phyloP scores from a whole-genome alignment of 2,113 vertebrate species.

The sheep (Ovis aries) region DNA sequence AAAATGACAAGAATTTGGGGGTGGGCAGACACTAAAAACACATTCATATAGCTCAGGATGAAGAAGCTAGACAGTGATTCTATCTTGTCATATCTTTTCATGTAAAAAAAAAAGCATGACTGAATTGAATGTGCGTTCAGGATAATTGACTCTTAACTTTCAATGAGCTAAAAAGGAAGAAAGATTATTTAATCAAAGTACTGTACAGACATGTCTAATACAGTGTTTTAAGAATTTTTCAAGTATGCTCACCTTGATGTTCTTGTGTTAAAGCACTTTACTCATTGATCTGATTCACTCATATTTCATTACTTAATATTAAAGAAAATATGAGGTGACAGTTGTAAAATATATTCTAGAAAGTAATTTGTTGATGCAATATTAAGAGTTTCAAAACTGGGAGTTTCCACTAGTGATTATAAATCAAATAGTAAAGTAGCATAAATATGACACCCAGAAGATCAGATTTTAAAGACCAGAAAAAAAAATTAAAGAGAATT shows the following conservation, averaged over 20 bases:
- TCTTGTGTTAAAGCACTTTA: constrained; percentile 14
- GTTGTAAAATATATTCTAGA: background rate
- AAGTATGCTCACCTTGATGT: background rate
- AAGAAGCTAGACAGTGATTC: background rate
- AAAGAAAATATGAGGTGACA: background rate
- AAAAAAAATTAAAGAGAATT: background rate
- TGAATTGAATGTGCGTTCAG: background rate
- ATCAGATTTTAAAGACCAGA: background rate
- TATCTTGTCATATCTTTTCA: background rate
- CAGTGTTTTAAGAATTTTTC: constrained; percentile 33
- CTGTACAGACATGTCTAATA: background rate
- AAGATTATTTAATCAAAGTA: background rate
- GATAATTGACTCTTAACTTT: constrained; percentile 31
- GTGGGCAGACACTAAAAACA: background rate
- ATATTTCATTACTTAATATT: background rate
- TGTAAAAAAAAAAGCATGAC: background rate
- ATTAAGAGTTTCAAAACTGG: background rate
- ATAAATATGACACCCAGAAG: background rate
- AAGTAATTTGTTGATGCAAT: background rate
- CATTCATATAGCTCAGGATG: background rate
- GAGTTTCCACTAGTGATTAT: background rate
- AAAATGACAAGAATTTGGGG: background rate
- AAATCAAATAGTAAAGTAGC: background rate
- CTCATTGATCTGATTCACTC: background rate
- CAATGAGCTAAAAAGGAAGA: constrained; percentile 11